Evolutionary conservation across 2,888 invertebrate genomes (phyloP), one percentile per base, ranked within the genome.

Genomic region (Cosmia pyralina): DNA sequence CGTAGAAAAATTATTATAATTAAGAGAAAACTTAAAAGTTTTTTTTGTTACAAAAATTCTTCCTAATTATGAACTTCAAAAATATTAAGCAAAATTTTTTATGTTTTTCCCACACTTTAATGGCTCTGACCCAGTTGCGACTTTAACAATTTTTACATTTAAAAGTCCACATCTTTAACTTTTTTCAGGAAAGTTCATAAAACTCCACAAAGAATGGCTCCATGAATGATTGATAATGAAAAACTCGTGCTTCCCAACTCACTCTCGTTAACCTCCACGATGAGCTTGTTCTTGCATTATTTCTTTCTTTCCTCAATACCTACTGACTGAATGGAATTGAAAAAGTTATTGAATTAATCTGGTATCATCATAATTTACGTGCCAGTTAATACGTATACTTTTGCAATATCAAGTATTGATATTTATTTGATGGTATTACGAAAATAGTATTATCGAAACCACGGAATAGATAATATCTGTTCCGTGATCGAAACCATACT

Each of bases 141-240:
- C 65, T 83, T 69, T 70, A 59, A 80, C 72, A 70, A 69, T 80
- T 85, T 80, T 80, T 71, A 73, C 80, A 81, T 77, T 85, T 70
- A 75, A 82, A 65, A 73, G 64, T 78, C 75, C 68, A 76, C 72
- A 75, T 82, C 69, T 77, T 74, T 82, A 72, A 78, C 69, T 77
- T 86, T 73, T 83, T 75, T 64, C 28, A 19, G 46, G 57, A 66
- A 72, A 69, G 55, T 82, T 77, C 72, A 68, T 72, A 75, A 78
- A 82, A 75, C 65, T 77, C 62, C n/a, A 59, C 41, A 57, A 71
- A 65, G 58, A 65, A 77, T 68, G 81, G 82, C 75, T 71, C 69
- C 53, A 62, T 85, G 78, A 86, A 85, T 82, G 82, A 86, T 84
- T 86, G 80, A 85, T 82, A 86, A 84, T 80, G 76, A 84, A 75